These are phyloP conservation scores for Anolis sagrei DNA, from an alignment of 2,113 vertebrate species.

Conservation along the genomic window DNA sequence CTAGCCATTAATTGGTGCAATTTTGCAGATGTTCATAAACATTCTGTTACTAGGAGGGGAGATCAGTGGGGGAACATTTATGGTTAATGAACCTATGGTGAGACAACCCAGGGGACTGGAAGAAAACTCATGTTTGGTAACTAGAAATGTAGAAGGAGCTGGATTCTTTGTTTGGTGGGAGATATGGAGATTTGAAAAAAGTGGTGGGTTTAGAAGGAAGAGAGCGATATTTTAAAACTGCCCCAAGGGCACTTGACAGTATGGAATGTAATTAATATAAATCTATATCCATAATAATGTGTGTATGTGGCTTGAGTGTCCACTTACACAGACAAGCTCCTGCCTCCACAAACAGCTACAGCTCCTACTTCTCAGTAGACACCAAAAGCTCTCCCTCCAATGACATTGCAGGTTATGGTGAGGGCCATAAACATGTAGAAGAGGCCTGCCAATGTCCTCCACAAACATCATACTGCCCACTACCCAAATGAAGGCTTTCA, in stretches of 20 bases:
- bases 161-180: background rate
- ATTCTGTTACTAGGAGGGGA: background rate
- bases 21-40: conserved; percentile 12
- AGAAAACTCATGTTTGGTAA: background rate
- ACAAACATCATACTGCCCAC: too few species aligned
- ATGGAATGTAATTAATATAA: background rate
- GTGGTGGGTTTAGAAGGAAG: background rate
- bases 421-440: too few species aligned
- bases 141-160: background rate
- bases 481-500: too few species aligned
- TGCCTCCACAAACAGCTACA: too few species aligned
- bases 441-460: too few species aligned
- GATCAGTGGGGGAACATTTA: background rate
- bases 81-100: background rate
- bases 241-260: background rate
- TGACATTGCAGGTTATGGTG: too few species aligned
- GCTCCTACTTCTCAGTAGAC: too few species aligned
- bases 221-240: background rate
- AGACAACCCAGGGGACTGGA: background rate
- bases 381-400: too few species aligned
- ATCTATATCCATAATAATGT: too few species aligned
- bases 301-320: too few species aligned
- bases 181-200: too few species aligned
- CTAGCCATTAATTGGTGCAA: background rate
- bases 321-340: too few species aligned